These are phyloP conservation scores for Trichacis sp. DNA, from an alignment of 2,888 invertebrate species.

Conservation along the genomic window DNA sequence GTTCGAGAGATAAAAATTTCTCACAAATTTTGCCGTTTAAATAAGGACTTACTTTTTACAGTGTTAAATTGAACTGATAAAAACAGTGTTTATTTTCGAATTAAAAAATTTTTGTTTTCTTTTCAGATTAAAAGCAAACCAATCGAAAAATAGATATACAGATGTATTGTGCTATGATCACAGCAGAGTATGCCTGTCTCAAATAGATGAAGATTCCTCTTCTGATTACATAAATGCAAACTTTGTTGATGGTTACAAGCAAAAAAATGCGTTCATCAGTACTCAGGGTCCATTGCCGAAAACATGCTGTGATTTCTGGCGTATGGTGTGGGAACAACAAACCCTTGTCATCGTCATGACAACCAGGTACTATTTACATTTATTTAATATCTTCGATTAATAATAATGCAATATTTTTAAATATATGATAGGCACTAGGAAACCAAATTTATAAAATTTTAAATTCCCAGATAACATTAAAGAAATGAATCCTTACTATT, in stretches of 20 bases:
- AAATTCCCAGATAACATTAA: too few relatives aligned
- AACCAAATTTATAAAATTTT: too few relatives aligned
- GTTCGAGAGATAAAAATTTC: too few relatives aligned
- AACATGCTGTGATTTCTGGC: conserved; percentile 96
- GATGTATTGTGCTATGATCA: conserved; percentile 98
- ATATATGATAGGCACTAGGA: too few relatives aligned
- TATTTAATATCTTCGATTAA: too few relatives aligned
- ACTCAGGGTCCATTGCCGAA: conserved; percentile 97
- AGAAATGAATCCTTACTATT: too few relatives aligned
- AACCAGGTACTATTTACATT: conserved; percentile 73
- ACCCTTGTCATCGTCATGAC: conserved; percentile 95
- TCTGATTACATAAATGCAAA: conserved; percentile 98
- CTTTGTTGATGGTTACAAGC: conserved; percentile 97
- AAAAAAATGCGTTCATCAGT: conserved; percentile 97
- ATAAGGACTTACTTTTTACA: too few relatives aligned
- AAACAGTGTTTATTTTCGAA: too few relatives aligned
- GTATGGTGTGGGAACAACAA: conserved; percentile 98
- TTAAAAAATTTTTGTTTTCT: too few relatives aligned
- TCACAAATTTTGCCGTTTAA: too few relatives aligned
- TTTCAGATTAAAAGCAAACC: conserved; percentile 76
- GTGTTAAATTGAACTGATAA: too few relatives aligned
- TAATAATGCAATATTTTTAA: too few relatives aligned
- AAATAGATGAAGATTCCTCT: conserved; percentile 79
- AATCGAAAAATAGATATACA: conserved; percentile 90
- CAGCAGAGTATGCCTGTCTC: conserved; percentile 88